Conservation (phyloP, 2,797 vertebrate species). For the Microcaecilia unicolor region DNA sequence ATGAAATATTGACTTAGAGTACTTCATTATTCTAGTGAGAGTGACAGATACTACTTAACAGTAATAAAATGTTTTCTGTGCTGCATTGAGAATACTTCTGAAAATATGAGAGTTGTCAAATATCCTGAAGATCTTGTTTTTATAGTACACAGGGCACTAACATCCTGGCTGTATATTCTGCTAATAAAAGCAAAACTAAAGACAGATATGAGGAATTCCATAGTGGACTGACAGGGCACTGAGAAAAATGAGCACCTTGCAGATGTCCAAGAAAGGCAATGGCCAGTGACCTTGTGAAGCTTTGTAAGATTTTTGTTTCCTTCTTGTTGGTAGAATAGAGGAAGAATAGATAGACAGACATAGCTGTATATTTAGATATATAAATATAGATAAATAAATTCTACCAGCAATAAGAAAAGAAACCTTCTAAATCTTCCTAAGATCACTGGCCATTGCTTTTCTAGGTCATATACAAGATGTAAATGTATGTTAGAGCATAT, state of each 20-base stretch:
- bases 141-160: slow-evolving; percentile 56
- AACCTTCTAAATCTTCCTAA: no score
- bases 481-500: no score
- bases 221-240: slow-evolving; percentile 57
- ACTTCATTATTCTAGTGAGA: slow-evolving; percentile 83
- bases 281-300: slow-evolving; percentile 62
- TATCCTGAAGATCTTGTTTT: slow-evolving; percentile 62
- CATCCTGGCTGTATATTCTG: no score
- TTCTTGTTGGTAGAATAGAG: neutral
- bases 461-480: no score
- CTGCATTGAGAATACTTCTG: slow-evolving; percentile 58
- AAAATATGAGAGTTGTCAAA: slow-evolving; percentile 69
- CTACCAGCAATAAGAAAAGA: no score
- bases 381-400: no score
- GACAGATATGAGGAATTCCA: slow-evolving; percentile 67
- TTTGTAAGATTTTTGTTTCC: slow-evolving; percentile 29
- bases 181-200: no score
- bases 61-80: slow-evolving; percentile 77
- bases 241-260: slow-evolving; percentile 68
- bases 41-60: slow-evolving; percentile 76
- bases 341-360: neutral
- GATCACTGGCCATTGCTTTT: no score
- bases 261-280: slow-evolving; percentile 47
- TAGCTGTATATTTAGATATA: no score
- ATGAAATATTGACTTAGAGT: slow-evolving; percentile 88